Percentiles rank a stretch among this genome's conserved stretches.
Evolutionary conservation across 2,797 vertebrate species (phyloP).

Genomic region (Poecilia picta): DNA sequence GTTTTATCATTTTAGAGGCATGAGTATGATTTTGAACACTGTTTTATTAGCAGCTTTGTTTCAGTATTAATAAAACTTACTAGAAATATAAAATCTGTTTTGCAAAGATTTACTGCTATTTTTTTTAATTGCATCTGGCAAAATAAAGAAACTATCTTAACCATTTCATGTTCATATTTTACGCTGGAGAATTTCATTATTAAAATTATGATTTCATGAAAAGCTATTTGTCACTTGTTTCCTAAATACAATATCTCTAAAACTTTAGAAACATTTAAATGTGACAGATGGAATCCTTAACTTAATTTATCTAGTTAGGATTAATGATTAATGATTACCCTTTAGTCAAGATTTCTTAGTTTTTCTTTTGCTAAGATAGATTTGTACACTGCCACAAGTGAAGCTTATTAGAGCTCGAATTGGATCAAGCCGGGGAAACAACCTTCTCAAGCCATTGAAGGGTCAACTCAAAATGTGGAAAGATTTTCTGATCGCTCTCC

Average conservation of each 20-base stretch:
- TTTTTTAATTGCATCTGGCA: slow-evolving; percentile 27
- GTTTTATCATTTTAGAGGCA: neutral
- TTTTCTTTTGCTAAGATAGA: too few species aligned
- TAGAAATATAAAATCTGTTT: slow-evolving; percentile 9
- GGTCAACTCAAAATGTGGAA: too few species aligned
- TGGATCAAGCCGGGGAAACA: too few species aligned
- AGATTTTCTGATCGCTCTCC: too few species aligned
- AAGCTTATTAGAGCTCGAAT: too few species aligned
- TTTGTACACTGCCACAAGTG: too few species aligned
- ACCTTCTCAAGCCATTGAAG: too few species aligned
- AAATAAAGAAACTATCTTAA: slow-evolving; percentile 29
- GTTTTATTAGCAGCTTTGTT: slow-evolving; percentile 7
- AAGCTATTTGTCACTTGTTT: slow-evolving; percentile 1
- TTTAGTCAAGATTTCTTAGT: too few species aligned
- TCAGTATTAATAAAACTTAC: slow-evolving; percentile 1
- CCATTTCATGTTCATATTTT: slow-evolving; percentile 35
- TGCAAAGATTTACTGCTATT: slow-evolving; percentile 12
- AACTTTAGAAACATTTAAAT: neutral
- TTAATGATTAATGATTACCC: too few species aligned
- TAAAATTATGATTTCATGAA: slow-evolving; percentile 16
- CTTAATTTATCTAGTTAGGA: too few species aligned
- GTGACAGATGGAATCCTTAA: slow-evolving; percentile 22
- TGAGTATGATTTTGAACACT: neutral
- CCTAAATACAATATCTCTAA: neutral
- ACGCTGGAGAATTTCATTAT: slow-evolving; percentile 22